Evolutionary conservation across 1,140 invertebrate species (phyloP).

Genomic region (Bicyclus anynana): DNA sequence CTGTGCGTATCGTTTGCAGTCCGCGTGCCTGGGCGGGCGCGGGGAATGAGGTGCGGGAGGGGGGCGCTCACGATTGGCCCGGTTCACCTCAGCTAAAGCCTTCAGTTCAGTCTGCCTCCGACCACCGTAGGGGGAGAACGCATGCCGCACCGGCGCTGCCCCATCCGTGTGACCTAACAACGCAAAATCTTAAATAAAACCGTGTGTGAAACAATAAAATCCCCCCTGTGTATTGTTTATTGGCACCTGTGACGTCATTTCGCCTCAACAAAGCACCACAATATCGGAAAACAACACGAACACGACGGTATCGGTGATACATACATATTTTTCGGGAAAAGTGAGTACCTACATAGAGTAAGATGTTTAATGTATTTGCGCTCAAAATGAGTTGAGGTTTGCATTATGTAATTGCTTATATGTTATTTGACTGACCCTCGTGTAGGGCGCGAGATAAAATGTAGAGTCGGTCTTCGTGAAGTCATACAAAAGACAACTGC

Average conservation of each 20-base stretch:
- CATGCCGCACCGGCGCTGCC: slow-evolving; percentile 15
- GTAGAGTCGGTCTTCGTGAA: neutral
- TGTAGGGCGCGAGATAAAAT: neutral
- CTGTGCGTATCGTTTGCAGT: slow-evolving; percentile 31
- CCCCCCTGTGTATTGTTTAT: slow-evolving; percentile 28
- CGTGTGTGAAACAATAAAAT: slow-evolving; percentile 43
- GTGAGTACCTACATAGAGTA: slow-evolving; percentile 37
- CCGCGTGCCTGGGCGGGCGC: slow-evolving; percentile 62
- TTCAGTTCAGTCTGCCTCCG: slow-evolving; percentile 54
- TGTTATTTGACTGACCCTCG: neutral
- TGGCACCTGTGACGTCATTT: neutral
- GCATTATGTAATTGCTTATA: slow-evolving; percentile 22
- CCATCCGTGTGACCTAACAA: slow-evolving; percentile 43
- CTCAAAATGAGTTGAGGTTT: neutral
- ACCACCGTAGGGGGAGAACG: slow-evolving; percentile 29
- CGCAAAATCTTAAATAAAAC: slow-evolving; percentile 56
- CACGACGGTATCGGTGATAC: neutral
- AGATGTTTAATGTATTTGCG: slow-evolving; percentile 1
- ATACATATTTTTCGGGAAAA: slow-evolving; percentile 38
- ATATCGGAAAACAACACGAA: neutral
- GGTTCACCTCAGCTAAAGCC: slow-evolving; percentile 48
- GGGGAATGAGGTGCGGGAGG: slow-evolving; percentile 34
- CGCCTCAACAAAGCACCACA: neutral
- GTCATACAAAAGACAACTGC: neutral
- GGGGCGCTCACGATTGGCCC: slow-evolving; percentile 36